phyloP scores from a whole-genome alignment of 2,797 vertebrate genomes.

The Sebastes vulpes region DNA sequence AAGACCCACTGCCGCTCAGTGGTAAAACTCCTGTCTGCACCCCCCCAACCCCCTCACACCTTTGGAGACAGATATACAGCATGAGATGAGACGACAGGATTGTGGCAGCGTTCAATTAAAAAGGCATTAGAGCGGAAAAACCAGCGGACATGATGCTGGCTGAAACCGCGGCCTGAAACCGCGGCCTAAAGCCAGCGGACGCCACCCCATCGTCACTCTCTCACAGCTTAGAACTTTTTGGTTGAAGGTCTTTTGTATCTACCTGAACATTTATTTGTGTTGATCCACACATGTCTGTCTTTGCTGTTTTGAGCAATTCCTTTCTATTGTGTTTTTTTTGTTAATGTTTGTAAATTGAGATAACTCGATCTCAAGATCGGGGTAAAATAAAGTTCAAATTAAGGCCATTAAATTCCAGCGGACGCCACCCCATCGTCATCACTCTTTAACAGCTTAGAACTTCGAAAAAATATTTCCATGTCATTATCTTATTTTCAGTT shows the following conservation, averaged over 20 bases:
- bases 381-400: no score
- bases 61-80: slow-evolving; percentile 32
- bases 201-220: background rate
- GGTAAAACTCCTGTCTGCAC: slow-evolving; percentile 6
- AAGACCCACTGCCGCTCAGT: slow-evolving; percentile 40
- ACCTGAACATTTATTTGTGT: no score
- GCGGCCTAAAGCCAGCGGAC: background rate
- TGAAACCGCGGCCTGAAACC: background rate
- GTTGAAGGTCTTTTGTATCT: no score
- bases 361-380: no score
- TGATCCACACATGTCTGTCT: no score
- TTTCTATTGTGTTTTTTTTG: background rate
- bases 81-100: slow-evolving; percentile 6
- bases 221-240: background rate
- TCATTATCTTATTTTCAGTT: background rate
- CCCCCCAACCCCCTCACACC: background rate
- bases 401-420: no score
- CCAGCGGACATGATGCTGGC: background rate
- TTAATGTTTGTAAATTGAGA: no score
- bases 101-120: slow-evolving; percentile 51
- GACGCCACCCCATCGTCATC: no score
- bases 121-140: slow-evolving; percentile 41
- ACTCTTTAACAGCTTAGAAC: no score
- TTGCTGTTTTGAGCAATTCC: no score
- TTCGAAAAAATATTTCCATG: background rate